phyloP scores from a whole-genome alignment of 2,113 vertebrate genomes.

The Pogona vitticeps region DNA sequence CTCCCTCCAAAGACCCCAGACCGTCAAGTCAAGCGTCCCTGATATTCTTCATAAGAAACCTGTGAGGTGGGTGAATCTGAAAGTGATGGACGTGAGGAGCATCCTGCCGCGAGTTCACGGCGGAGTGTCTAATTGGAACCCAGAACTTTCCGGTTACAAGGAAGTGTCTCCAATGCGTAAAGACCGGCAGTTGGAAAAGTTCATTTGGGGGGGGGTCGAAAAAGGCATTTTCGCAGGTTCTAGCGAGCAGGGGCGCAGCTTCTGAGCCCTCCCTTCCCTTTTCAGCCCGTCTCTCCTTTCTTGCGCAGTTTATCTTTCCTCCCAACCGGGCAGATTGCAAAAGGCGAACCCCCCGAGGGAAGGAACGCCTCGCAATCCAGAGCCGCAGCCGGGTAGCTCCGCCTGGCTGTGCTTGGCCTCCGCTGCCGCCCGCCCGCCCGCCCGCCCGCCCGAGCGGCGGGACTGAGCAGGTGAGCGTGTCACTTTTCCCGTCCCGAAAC shows the following conservation, averaged over 20 bases:
- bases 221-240: no score
- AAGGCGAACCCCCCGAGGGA: no score
- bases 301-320: neutral
- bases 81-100: no score
- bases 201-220: no score
- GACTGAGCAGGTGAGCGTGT: constrained; percentile 30
- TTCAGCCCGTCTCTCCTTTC: neutral
- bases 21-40: no score
- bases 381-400: neutral
- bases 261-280: no score
- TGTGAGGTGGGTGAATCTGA: neutral
- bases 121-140: neutral
- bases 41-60: no score
- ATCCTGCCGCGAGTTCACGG: neutral
- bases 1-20: no score
- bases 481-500: constrained; percentile 50
- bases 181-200: no score
- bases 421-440: neutral
- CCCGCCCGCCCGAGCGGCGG: neutral
- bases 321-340: neutral
- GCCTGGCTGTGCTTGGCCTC: neutral
- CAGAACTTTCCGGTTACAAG: neutral
- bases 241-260: no score
- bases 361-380: neutral
- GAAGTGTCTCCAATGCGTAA: no score